These are phyloP conservation scores for Cynopterus brachyotis DNA, from an alignment of 2,113 vertebrate species.

Conservation along the genomic window DNA sequence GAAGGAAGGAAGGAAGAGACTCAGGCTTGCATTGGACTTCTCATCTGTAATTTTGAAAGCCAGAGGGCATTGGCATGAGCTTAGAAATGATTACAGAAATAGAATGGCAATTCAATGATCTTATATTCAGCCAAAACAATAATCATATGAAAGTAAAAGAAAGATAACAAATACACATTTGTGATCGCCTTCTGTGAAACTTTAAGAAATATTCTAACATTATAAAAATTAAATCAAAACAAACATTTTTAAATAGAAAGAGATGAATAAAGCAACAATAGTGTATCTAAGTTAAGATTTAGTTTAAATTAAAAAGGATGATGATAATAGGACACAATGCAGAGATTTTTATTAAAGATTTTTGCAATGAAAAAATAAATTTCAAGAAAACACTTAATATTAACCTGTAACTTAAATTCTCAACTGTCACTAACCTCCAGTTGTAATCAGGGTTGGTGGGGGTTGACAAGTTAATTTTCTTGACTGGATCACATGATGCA, in stretches of 20 bases:
- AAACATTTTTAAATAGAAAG: neutral
- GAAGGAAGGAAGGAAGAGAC: too few species aligned
- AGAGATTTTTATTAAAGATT: neutral
- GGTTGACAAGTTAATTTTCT: neutral
- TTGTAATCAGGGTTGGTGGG: neutral
- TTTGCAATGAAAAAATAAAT: neutral
- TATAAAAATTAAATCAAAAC: neutral
- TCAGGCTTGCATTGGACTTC: neutral
- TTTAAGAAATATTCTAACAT: neutral
- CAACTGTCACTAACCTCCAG: neutral
- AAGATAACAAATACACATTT: neutral
- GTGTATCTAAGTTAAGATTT: neutral
- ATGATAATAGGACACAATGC: neutral
- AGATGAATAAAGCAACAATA: neutral
- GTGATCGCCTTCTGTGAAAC: neutral
- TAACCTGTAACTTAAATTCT: neutral
- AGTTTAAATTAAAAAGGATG: neutral
- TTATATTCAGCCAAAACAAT: neutral
- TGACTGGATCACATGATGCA: neutral
- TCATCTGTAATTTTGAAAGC: neutral
- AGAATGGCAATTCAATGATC: neutral
- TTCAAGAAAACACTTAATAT: neutral
- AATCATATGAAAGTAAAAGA: neutral
- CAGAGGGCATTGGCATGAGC: neutral
- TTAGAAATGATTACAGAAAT: neutral